phyloP scores from a whole-genome alignment of 2,113 vertebrate genomes.

The Cololabis saira region DNA sequence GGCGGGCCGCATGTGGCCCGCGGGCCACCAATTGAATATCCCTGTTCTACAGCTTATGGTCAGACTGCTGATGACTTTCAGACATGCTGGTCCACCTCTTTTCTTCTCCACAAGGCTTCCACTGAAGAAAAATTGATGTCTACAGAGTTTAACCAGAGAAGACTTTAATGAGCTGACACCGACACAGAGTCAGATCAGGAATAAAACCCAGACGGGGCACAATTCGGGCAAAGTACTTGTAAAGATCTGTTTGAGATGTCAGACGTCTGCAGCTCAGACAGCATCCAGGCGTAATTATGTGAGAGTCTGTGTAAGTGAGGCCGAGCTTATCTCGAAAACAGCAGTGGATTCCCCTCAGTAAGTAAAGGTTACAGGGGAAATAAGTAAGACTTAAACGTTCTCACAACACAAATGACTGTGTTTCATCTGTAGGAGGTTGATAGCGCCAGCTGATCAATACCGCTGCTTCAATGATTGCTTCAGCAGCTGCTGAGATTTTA shows the following conservation, averaged over 20 bases:
- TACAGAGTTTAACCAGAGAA: too few species aligned
- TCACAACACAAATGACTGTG: slow-evolving; percentile 11
- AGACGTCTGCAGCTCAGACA: background rate
- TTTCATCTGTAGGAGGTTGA: slow-evolving; percentile 39
- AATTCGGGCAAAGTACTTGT: too few species aligned
- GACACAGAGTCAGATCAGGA: background rate
- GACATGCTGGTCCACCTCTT: too few species aligned
- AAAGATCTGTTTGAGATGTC: background rate
- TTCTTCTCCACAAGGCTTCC: too few species aligned
- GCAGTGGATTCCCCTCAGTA: background rate
- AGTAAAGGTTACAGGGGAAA: slow-evolving; percentile 27
- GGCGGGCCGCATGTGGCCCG: too few species aligned
- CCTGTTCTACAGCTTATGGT: too few species aligned
- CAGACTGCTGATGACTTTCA: too few species aligned
- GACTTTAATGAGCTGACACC: too few species aligned
- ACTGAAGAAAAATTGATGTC: too few species aligned
- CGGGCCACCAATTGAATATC: too few species aligned
- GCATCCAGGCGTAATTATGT: background rate
- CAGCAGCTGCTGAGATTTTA: slow-evolving; percentile 21
- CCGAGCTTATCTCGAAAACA: slow-evolving; percentile 15
- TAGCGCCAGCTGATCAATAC: slow-evolving; percentile 49
- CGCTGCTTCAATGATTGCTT: slow-evolving; percentile 28
- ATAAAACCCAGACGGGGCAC: background rate
- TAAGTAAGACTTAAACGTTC: slow-evolving; percentile 8
- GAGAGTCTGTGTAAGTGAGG: slow-evolving; percentile 9